A percentile compares a stretch with the other conserved stretches of the same genome.
Conservation (phyloP, 2,888 invertebrate species). For the Ceramica pisi region DNA sequence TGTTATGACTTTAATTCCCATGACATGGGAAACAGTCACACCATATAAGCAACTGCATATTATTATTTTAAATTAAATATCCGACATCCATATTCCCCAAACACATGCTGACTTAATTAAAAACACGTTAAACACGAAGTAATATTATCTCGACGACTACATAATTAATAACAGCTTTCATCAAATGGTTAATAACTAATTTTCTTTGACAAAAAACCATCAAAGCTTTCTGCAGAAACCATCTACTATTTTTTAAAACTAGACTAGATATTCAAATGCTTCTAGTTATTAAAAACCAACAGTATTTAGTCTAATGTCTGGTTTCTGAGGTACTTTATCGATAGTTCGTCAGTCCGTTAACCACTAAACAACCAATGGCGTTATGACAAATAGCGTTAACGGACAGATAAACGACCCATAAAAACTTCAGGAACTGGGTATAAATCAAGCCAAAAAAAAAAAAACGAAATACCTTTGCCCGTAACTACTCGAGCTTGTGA, state of each 20-base stretch:
- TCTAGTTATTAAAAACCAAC: conserved; percentile 10
- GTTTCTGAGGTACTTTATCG: no score
- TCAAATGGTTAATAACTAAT: conserved; percentile 15
- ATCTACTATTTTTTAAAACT: background rate
- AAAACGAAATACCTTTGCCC: background rate
- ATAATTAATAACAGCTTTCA: conserved; percentile 10
- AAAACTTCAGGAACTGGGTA: no score
- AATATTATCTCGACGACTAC: background rate
- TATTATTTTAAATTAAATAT: conserved; percentile 31
- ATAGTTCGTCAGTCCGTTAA: no score
- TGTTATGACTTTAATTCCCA: no score
- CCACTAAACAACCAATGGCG: no score
- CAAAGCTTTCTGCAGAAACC: background rate
- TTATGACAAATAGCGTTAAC: no score
- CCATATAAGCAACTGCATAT: no score
- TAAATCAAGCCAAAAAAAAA: background rate
- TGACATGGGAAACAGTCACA: no score
- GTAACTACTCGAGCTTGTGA: background rate
- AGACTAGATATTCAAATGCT: background rate
- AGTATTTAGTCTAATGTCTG: no score
- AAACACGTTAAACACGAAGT: conserved; percentile 13
- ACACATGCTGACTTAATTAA: conserved; percentile 1
- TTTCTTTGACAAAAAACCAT: background rate
- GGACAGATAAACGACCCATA: no score
- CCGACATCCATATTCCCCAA: conserved; percentile 1